phyloP scores from a whole-genome alignment of 2,888 invertebrate species.

The Patella caerulea region DNA sequence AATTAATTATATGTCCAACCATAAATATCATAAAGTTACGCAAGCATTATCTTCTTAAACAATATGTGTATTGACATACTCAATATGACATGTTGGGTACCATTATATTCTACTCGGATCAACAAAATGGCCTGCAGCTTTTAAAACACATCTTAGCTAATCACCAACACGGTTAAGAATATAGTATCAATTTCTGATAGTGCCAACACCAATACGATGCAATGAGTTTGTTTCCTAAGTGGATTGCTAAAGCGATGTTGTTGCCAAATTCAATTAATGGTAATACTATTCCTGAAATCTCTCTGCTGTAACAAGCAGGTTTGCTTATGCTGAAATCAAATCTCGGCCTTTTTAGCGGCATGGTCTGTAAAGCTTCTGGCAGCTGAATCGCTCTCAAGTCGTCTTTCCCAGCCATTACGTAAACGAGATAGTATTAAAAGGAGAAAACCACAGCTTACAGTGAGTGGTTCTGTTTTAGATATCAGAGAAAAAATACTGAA shows the following conservation, averaged over 20 bases:
- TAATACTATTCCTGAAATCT: constrained; percentile 3
- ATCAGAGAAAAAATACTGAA: not conserved
- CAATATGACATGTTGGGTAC: too few relatives aligned
- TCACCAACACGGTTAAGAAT: not conserved
- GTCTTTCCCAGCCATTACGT: not conserved
- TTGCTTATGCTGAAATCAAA: not conserved
- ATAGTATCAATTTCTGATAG: too few relatives aligned
- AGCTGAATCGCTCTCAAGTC: not conserved
- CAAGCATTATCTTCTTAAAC: too few relatives aligned
- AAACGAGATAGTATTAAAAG: not conserved
- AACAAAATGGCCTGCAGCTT: not conserved
- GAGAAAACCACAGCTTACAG: not conserved
- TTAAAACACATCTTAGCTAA: constrained; percentile 8
- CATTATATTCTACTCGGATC: too few relatives aligned
- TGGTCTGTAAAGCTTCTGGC: too few relatives aligned
- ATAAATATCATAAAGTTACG: too few relatives aligned
- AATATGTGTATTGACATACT: too few relatives aligned
- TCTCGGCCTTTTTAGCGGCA: too few relatives aligned
- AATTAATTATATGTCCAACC: too few relatives aligned
- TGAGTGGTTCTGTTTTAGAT: constrained; percentile 6
- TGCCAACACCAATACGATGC: too few relatives aligned
- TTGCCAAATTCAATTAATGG: constrained; percentile 7
- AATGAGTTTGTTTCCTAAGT: not conserved
- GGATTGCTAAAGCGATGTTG: constrained; percentile 7
- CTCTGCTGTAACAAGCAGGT: not conserved